Evolutionary conservation across 1,140 invertebrate species (phyloP).

Genomic region (Cotesia vestalis): DNA sequence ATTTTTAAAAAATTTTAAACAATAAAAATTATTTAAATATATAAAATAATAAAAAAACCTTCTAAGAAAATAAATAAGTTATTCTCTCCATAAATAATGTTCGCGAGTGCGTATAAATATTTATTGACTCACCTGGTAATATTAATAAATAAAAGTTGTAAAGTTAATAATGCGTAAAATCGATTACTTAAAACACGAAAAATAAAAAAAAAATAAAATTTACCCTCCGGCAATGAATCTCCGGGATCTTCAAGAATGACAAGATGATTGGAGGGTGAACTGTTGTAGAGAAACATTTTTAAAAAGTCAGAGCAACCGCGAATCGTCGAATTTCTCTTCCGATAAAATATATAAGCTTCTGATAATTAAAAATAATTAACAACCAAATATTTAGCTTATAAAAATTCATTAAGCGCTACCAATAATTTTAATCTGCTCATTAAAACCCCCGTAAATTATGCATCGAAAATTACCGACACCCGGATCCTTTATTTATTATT

Average conservation of each 20-base stretch:
- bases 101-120: not conserved
- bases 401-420: no score
- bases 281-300: conserved; percentile 34
- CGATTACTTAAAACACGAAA: conserved; percentile 33
- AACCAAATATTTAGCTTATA: no score
- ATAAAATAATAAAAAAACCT: no score
- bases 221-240: conserved; percentile 40
- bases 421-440: no score
- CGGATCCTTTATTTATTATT: conserved; percentile 57
- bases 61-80: no score
- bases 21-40: no score
- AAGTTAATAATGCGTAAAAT: conserved; percentile 36
- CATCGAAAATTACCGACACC: conserved; percentile 64
- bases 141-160: conserved; percentile 19
- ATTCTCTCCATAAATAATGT: no score
- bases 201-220: no score
- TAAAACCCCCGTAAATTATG: conserved; percentile 61
- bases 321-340: conserved; percentile 7
- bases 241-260: conserved; percentile 42
- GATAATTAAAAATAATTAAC: conserved; percentile 66
- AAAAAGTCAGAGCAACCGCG: conserved; percentile 15
- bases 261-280: conserved; percentile 43
- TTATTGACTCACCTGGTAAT: not conserved
- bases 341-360: conserved; percentile 7
- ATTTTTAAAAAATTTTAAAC: no score